These are phyloP conservation scores for Panopea generosa DNA, from an alignment of 2,888 invertebrate genomes.

Conservation along the genomic window DNA sequence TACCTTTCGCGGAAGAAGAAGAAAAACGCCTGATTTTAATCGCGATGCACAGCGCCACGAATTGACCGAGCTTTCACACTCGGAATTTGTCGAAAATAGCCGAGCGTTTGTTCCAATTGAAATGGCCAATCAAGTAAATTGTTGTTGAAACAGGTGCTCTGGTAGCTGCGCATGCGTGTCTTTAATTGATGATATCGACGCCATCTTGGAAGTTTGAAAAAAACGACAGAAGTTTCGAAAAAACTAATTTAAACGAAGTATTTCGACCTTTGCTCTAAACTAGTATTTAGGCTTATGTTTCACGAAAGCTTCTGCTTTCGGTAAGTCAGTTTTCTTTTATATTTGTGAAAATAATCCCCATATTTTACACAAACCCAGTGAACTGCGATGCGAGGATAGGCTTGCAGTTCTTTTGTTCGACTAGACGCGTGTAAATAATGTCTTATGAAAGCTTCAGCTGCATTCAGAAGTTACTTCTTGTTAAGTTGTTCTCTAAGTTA, in stretches of 20 bases:
- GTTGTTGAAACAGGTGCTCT: constrained; percentile 49
- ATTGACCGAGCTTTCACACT: too few species aligned
- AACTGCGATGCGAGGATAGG: too few species aligned
- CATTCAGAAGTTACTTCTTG: too few species aligned
- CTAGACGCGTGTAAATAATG: too few species aligned
- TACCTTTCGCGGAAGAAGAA: too few species aligned
- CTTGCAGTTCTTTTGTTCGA: too few species aligned
- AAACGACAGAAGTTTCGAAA: constrained; percentile 6
- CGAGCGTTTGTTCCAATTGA: too few species aligned
- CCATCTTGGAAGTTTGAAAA: constrained; percentile 64
- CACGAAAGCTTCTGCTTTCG: constrained; percentile 66
- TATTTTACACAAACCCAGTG: not conserved
- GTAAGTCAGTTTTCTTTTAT: constrained; percentile 39
- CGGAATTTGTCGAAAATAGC: too few species aligned
- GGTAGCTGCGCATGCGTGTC: constrained; percentile 51
- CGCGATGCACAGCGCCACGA: too few species aligned
- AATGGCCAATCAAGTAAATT: constrained; percentile 19
- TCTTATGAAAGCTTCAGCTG: too few species aligned
- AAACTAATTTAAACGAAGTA: constrained; percentile 11
- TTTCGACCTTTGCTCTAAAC: constrained; percentile 7
- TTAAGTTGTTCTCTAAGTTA: too few species aligned
- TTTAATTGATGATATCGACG: constrained; percentile 48
- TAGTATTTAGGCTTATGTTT: constrained; percentile 57
- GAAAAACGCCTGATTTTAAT: too few species aligned
- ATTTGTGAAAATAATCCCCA: not conserved